Evolutionary conservation across 2,888 invertebrate genomes (phyloP).

Genomic region (Amorpha juglandis): DNA sequence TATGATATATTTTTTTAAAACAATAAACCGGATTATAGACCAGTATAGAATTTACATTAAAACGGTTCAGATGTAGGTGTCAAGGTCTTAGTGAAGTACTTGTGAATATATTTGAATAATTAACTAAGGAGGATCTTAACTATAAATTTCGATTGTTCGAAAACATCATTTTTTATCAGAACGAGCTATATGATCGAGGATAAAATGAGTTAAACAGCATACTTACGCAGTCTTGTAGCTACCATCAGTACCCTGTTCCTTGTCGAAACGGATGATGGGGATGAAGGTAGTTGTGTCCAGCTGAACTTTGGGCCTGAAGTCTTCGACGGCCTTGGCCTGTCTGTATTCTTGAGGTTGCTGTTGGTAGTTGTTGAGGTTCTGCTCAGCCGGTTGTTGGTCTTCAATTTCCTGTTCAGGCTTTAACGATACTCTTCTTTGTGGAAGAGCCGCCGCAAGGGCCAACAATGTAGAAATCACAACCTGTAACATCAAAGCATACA

Average conservation of each 20-base stretch:
- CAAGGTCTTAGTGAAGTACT: not conserved
- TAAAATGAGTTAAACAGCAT: conserved; percentile 25
- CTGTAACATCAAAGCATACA: conserved; percentile 55
- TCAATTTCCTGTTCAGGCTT: conserved; percentile 58
- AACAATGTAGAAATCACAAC: conserved; percentile 65
- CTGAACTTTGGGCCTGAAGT: conserved; percentile 75
- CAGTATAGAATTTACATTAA: conserved; percentile 13
- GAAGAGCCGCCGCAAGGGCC: conserved; percentile 72
- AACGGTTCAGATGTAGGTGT: not conserved
- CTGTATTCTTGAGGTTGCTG: conserved; percentile 55
- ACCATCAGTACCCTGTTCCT: conserved; percentile 92
- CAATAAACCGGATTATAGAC: conserved; percentile 7
- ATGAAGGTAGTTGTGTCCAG: conserved; percentile 89
- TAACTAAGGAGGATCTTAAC: not conserved
- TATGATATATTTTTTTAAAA: not conserved
- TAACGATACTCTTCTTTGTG: conserved; percentile 70
- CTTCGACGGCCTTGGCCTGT: conserved; percentile 64
- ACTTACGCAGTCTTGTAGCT: conserved; percentile 92
- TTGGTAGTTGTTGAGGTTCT: conserved; percentile 70
- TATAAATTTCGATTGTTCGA: not conserved
- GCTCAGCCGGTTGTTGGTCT: conserved; percentile 70
- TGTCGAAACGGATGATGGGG: conserved; percentile 92
- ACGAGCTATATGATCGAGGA: not conserved
- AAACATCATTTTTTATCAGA: not conserved
- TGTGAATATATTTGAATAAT: not conserved